A percentile compares a stretch with the other conserved stretches of the same genome.
These are phyloP conservation scores for Noctua pronuba DNA, from an alignment of 2,888 invertebrate species.

Conservation along the genomic window DNA sequence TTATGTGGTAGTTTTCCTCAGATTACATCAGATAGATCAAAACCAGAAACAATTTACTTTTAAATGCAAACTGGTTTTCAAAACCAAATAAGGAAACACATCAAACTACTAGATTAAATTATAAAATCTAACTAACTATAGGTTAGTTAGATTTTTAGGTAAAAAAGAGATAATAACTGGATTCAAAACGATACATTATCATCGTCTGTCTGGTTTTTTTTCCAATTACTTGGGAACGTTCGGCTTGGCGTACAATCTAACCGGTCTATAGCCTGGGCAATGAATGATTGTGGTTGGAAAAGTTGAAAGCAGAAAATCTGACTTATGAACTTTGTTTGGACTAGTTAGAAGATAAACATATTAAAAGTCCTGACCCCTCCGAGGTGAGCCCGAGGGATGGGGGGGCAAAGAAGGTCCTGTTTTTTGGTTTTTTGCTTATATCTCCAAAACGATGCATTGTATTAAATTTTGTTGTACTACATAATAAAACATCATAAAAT, in stretches of 20 bases:
- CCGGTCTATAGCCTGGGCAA: too few species aligned
- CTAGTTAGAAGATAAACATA: too few species aligned
- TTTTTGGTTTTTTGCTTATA: too few species aligned
- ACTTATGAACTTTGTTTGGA: too few species aligned
- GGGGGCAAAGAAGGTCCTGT: too few species aligned
- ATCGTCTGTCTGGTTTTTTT: background rate
- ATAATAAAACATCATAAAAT: too few species aligned
- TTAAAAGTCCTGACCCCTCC: too few species aligned
- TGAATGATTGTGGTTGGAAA: too few species aligned
- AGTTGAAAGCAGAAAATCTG: too few species aligned
- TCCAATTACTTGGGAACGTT: background rate
- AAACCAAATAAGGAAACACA: slow-evolving; percentile 1
- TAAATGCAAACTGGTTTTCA: background rate
- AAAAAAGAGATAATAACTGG: background rate
- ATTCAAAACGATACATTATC: background rate
- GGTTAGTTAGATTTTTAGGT: background rate
- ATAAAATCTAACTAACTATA: background rate
- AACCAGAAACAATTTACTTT: background rate
- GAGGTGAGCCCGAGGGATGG: too few species aligned
- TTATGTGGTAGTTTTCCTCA: background rate
- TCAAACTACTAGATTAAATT: background rate
- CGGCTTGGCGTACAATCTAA: background rate
- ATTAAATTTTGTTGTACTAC: too few species aligned
- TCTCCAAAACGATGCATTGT: too few species aligned
- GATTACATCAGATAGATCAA: background rate